Base-by-base conservation (phyloP, 2,797 vertebrate genomes). In the Stomatorhinus walkeri region DNA sequence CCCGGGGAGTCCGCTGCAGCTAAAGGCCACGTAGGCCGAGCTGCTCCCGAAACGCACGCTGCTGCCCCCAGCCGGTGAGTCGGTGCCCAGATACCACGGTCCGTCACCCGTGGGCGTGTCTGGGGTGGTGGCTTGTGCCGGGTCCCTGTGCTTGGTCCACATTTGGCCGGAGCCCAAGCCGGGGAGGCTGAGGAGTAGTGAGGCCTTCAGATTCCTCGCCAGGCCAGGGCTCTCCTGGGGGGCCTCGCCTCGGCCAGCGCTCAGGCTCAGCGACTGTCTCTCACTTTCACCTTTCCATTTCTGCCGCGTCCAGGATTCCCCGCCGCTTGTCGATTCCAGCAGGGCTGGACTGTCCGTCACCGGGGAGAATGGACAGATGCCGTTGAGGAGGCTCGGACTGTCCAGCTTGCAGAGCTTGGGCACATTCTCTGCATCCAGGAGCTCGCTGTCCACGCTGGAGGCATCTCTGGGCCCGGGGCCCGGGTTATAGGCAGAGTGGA, bases 381-480 rank as follows among this genome's bases (percentile, higher is more conserved):
- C 91, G 0, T 96, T 95, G 10, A 95, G 92, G 51, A 93, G 16
- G 16, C 54, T 56, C 1, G 97, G 97, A 92, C 97, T 97, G 94
- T 98, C 97, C 88, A 99, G 94, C 93, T 98, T 98, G 94, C 96
- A 98, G 88, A 98, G 97, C 92, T 98, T 98, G 87, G 97, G 97
- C 88, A 97, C 94, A 88, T 98, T 97, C 48, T 97, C 97, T 0
- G 97, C 95, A 89, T 96, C 81, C 14, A 51, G 56, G 4, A 56
- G 81, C 4, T 59, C 32, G 40, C 61, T 2, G 4, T 46, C 88
- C 16, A 68, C 95, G 0, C 95, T 90, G 0, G 96, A 94, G 0
- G 92, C 94, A 87, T 94, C 90, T 61, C 90, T 90, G 0, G 96
- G 95, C 89, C 93, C 94, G 88, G 91, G 93, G 90, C 90, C 94